These are phyloP conservation scores for Aphelocoma coerulescens DNA, from an alignment of 2,113 vertebrate species.

Conservation along the genomic window DNA sequence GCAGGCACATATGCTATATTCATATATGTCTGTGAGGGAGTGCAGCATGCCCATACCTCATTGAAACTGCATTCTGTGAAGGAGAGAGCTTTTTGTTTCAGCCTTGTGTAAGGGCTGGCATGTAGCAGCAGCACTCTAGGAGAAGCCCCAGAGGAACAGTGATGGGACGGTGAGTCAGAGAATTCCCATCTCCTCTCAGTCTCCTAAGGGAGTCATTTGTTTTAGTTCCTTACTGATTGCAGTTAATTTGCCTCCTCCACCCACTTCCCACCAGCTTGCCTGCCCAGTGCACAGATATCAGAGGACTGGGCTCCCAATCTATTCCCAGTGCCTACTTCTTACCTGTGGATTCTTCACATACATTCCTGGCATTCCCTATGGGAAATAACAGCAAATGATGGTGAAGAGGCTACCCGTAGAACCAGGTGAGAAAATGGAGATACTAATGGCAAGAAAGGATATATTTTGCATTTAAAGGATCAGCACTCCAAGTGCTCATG, in stretches of 20 bases:
- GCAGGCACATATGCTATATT: neutral
- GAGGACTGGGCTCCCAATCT: neutral
- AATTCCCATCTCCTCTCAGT: slow-evolving; percentile 30
- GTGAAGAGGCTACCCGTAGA: neutral
- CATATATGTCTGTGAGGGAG: neutral
- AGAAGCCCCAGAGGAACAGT: neutral
- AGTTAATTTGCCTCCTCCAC: slow-evolving; percentile 25
- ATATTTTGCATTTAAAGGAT: neutral
- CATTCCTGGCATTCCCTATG: rapidly evolving
- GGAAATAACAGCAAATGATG: neutral
- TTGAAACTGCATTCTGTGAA: neutral
- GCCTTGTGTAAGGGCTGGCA: neutral
- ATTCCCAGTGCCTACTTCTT: neutral
- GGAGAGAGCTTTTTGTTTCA: slow-evolving; percentile 6
- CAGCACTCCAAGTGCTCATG: neutral
- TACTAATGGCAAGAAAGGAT: neutral
- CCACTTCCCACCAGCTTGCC: neutral
- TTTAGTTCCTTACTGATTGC: slow-evolving; percentile 18
- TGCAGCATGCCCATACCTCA: neutral
- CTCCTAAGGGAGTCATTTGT: slow-evolving; percentile 13
- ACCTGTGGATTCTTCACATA: neutral
- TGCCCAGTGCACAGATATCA: neutral
- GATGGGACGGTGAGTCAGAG: slow-evolving; percentile 8
- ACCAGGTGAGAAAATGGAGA: neutral
- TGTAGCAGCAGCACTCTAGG: neutral